Evolutionary conservation across 2,797 vertebrate genomes (phyloP).

Genomic region (Scyliorhinus canicula): DNA sequence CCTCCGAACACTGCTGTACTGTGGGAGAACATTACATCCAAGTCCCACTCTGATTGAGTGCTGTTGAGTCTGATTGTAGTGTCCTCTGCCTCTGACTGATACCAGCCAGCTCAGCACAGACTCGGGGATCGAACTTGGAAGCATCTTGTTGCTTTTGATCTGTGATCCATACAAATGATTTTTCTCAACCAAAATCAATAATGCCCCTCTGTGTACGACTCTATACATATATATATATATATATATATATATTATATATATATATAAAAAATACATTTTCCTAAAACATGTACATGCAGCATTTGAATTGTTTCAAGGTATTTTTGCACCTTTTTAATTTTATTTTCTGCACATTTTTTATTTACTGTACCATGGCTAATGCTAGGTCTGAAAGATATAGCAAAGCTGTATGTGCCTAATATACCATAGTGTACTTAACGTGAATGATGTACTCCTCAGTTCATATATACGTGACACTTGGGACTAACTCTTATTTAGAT

Average conservation of each 20-base stretch:
- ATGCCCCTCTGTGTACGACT: not conserved
- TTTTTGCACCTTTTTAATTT: not conserved
- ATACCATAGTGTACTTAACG: not conserved
- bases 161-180: not conserved
- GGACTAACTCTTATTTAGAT: not conserved
- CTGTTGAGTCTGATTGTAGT: not conserved
- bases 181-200: not conserved
- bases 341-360: not conserved
- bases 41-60: too few species aligned
- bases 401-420: not conserved
- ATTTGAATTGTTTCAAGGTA: not conserved
- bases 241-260: too few species aligned
- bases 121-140: not conserved
- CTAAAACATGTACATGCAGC: not conserved
- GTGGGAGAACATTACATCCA: not conserved
- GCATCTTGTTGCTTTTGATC: not conserved
- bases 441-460: not conserved
- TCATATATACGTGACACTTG: not conserved
- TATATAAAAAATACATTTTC: not conserved
- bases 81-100: not conserved
- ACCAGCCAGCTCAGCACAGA: not conserved
- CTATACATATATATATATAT: too few species aligned
- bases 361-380: not conserved
- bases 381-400: not conserved
- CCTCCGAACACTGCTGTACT: not conserved